Base-by-base conservation (phyloP, 2,888 invertebrate genomes). In the Vesta saturnalis region DNA sequence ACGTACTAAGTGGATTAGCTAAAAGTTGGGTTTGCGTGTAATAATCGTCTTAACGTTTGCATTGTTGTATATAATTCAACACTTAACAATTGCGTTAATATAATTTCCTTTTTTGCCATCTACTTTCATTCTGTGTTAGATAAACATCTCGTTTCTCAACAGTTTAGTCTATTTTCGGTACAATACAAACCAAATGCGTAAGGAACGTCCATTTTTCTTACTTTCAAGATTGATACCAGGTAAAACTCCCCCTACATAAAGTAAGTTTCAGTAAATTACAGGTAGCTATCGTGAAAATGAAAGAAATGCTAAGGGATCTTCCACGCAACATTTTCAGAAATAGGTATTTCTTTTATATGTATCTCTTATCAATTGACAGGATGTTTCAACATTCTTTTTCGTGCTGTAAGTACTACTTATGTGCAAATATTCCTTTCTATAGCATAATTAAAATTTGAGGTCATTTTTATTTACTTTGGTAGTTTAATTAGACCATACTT, bases 1-100 rank as follows among this genome's bases (percentile, higher is more conserved):
- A 15, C 23, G 39, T 23, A 49, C 39, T 58, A 64, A 64, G 57
- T 57, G 64, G 64, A 59, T 59, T 59, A 59, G 21, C 39, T 57
- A 6, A 12, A 21, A 54, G 30, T 60, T 62, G 22, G 39, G 16
- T 49, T 16, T 43, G 47, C 19, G 46, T 47, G 47, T 47, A 39
- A 43, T 43, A 39, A 39, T 58, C 16, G 18, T 39, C 58, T 49
- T 49, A 49, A 43, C 46, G 8, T 39, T 14, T 18, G 58, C 46
- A 58, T 58, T 39, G 39, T 43, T 58, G 35, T 19, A 52, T 15
- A n/a, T n/a, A 19, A 19, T n/a, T 54, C 56, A 5, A 56, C 56
- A 14, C 39, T 54, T 22, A 22, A 54, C 16, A 18, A 54, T 22
- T n/a, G 54, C 18, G 19, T 19, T 2, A 4, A n/a, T 54, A 10